Evolutionary conservation across 2,797 vertebrate genomes (phyloP), one percentile per base, ranked within the genome.

Genomic region (Macropodus opercularis): DNA sequence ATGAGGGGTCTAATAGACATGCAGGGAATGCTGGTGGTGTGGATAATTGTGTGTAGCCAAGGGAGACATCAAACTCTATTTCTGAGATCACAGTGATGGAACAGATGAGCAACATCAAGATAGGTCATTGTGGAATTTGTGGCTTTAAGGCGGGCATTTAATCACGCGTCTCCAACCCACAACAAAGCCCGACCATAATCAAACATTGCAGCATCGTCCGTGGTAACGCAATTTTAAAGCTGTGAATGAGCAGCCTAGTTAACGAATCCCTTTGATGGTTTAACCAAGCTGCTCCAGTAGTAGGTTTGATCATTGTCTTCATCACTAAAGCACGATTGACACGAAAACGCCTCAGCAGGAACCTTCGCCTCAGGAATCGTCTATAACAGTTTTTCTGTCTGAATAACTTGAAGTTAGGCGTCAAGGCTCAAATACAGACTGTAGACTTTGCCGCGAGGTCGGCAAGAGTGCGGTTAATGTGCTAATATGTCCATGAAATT

Each of bases 371-470:
- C 27, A 23, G 68, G 63, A 79, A 69, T 64, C 47, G 34, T 46
- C 27, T 47, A 40, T 74, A 68, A 63, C 74, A 51, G 41, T 72
- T 83, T 81, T n/a, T 75, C 39, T 55, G 57, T 32, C 40, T 2
- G 44, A 63, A 55, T 6, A 14, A 31, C 29, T 46, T 12, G 50
- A 77, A 53, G 50, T 35, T 21, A 26, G 49, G 47, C 66, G 68
- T 74, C 69, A 65, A 61, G 63, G 71, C 43, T 72, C 70, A 22
- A 62, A 80, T 24, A 8, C 57, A 22, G 69, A 19, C 72, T 69
- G n/a, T 84, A 56, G 72, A 57, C 79, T 82, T 87, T 54, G 61
- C 72, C 63, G 38, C 18, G 58, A 80, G 67, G 68, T 54, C 56
- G 81, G 51, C 41, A 62, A 21, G 32, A 8, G 40, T 40, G 59